Percentiles rank a stretch among this genome's conserved stretches.
Conservation (phyloP, 2,888 invertebrate genomes). For the Drosophila mercatorum region DNA sequence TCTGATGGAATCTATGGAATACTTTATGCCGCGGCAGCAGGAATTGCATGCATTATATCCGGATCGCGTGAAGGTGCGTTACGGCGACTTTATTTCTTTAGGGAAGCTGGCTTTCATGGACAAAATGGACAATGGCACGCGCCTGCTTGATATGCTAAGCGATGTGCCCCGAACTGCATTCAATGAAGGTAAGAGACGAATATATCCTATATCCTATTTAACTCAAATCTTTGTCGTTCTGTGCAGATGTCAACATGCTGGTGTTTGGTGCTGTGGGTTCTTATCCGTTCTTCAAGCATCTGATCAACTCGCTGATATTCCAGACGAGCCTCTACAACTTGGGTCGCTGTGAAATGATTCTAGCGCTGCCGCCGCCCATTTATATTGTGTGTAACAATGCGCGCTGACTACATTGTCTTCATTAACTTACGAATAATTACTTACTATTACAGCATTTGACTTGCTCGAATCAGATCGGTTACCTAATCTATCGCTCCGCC, state of each 20-base stretch:
- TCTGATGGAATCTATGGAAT: conserved; percentile 86
- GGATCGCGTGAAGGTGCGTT: conserved; percentile 72
- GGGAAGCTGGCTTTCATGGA: conserved; percentile 87
- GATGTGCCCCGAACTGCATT: conserved; percentile 85
- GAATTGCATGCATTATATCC: conserved; percentile 73
- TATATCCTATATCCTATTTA: neutral
- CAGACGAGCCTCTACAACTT: conserved; percentile 86
- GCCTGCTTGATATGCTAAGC: conserved; percentile 86
- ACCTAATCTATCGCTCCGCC: conserved; percentile 86
- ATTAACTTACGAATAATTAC: neutral
- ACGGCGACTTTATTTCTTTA: conserved; percentile 87
- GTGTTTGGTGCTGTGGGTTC: conserved; percentile 85
- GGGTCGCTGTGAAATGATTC: conserved; percentile 88
- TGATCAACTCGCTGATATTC: conserved; percentile 87
- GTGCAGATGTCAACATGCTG: conserved; percentile 87
- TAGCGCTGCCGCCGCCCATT: conserved; percentile 87
- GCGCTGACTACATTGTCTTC: no score
- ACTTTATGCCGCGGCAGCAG: conserved; percentile 85
- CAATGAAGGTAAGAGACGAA: conserved; percentile 84
- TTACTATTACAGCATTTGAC: conserved; percentile 86
- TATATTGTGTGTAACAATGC: conserved; percentile 86
- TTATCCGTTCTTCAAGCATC: conserved; percentile 87
- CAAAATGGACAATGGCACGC: conserved; percentile 86
- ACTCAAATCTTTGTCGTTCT: neutral
- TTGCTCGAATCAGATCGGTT: conserved; percentile 86